Evolutionary conservation across 1,140 invertebrate genomes (phyloP).

Genomic region (Listronotus bonariensis): DNA sequence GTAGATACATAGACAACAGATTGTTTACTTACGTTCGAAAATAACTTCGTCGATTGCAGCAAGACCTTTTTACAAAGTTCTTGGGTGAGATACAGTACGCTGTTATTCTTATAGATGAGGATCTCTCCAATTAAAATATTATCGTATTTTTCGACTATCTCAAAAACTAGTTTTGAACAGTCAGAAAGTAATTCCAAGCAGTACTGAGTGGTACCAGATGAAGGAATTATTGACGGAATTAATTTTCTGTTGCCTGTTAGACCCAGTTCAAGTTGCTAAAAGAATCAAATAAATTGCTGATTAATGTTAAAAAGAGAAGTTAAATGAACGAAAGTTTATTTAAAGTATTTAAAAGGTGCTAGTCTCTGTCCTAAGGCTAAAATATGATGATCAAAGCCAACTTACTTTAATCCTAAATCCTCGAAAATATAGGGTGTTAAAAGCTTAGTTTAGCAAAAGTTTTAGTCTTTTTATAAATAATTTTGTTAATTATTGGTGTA

Average conservation of each 20-base stretch:
- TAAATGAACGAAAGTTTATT: too few relatives aligned
- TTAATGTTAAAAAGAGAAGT: background rate
- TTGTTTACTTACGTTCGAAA: slow-evolving; percentile 29
- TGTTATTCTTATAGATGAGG: slow-evolving; percentile 24
- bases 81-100: slow-evolving; percentile 21
- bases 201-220: slow-evolving; percentile 3
- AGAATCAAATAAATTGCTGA: background rate
- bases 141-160: slow-evolving; percentile 16
- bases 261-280: slow-evolving; percentile 17
- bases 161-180: slow-evolving; percentile 17
- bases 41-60: slow-evolving; percentile 26
- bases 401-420: too few relatives aligned
- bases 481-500: too few relatives aligned
- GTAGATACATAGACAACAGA: too few relatives aligned
- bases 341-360: slow-evolving; percentile 5
- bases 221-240: slow-evolving; percentile 16
- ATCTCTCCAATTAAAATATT: slow-evolving; percentile 40
- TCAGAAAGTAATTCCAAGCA: slow-evolving; percentile 24
- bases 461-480: too few relatives aligned
- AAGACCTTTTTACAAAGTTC: slow-evolving; percentile 29
- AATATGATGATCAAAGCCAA: too few relatives aligned
- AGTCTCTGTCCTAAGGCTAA: too few relatives aligned
- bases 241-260: slow-evolving; percentile 13
- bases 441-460: too few relatives aligned
- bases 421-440: too few relatives aligned